Conservation (phyloP, 2,113 vertebrate genomes). For the Psophia crepitans region DNA sequence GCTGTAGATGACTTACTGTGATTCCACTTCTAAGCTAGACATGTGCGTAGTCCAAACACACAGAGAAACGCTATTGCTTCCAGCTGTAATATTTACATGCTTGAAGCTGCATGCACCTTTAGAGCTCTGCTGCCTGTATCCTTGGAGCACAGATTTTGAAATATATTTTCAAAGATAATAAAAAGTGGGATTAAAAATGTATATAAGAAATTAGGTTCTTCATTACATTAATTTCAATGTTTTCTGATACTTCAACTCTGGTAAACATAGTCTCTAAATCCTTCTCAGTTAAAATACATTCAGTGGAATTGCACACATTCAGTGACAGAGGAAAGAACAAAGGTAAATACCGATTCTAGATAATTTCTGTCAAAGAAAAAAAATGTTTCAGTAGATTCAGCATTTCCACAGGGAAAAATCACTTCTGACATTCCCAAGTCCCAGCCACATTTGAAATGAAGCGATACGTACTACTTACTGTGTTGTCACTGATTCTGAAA, state of each 20-base stretch:
- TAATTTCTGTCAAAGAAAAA: not conserved
- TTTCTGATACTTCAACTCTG: not conserved
- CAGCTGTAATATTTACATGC: not conserved
- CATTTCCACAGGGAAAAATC: not conserved
- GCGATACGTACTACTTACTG: not conserved
- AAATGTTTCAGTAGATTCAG: not conserved
- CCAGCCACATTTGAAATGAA: not conserved
- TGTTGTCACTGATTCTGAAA: not conserved
- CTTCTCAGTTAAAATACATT: not conserved
- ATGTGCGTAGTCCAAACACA: not conserved
- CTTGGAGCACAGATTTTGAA: not conserved
- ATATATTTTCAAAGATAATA: not conserved
- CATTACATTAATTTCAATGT: not conserved
- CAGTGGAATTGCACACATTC: not conserved
- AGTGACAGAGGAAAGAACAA: not conserved
- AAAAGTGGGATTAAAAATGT: not conserved
- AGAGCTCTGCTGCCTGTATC: not conserved
- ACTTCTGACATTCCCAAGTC: not conserved
- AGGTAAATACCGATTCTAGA: not conserved
- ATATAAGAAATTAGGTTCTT: not conserved
- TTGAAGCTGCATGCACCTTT: not conserved
- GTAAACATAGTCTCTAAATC: not conserved
- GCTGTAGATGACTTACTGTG: not conserved
- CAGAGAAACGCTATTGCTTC: not conserved
- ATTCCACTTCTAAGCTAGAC: not conserved